These are phyloP conservation scores for Coilia nasus DNA, from an alignment of 2,797 vertebrate species.

Conservation along the genomic window DNA sequence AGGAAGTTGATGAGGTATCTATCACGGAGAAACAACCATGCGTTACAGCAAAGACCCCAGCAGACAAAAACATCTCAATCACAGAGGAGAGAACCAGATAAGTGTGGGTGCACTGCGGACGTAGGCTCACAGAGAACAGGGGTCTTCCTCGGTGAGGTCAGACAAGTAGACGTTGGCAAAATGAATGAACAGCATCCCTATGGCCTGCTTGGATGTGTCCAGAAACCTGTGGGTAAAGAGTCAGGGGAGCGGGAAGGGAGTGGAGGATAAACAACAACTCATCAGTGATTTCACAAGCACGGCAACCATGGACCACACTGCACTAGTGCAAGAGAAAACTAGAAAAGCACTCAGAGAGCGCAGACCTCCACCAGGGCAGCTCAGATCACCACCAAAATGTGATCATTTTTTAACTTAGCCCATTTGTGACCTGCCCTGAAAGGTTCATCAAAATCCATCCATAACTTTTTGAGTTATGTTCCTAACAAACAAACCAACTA, in stretches of 20 bases:
- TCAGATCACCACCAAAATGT: no score
- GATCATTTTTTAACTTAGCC: no score
- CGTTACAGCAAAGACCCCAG: neutral
- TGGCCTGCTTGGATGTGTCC: conserved; percentile 99
- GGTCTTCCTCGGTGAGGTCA: conserved; percentile 93
- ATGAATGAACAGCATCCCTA: conserved; percentile 99
- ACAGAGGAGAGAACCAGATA: no score
- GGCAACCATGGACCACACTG: neutral
- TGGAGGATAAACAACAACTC: neutral
- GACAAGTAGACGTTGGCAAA: conserved; percentile 98
- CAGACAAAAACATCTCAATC: neutral
- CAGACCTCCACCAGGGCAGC: no score
- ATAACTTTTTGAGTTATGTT: no score
- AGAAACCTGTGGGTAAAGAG: conserved; percentile 83
- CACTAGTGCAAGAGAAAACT: neutral
- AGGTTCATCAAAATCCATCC: no score
- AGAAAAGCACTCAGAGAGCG: no score
- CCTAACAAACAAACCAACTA: no score
- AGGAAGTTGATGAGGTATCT: conserved; percentile 99
- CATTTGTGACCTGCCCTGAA: no score
- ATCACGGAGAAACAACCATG: conserved; percentile 15
- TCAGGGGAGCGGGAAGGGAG: conserved; percentile 33
- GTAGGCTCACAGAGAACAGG: conserved; percentile 93
- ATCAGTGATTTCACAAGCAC: neutral
- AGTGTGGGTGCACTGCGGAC: neutral